These are phyloP conservation scores for Eupristina koningsbergeri DNA, from an alignment of 1,140 invertebrate species.

Conservation along the genomic window DNA sequence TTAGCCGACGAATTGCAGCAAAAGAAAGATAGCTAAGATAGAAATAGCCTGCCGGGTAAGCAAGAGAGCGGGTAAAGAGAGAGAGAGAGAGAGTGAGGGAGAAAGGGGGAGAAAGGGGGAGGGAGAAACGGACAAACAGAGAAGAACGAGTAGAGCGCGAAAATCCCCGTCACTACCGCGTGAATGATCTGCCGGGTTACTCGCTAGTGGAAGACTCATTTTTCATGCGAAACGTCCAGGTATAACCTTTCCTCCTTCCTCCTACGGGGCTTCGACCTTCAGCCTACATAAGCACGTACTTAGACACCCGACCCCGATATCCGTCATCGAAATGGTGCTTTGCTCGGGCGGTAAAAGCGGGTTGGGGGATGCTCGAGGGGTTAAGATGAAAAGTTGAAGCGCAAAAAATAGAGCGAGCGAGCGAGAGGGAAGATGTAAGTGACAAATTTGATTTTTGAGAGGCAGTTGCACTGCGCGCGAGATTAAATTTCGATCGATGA, in stretches of 20 bases:
- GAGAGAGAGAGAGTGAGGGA: not conserved
- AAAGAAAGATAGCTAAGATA: conserved; percentile 38
- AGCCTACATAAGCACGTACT: conserved; percentile 60
- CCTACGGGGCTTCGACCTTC: conserved; percentile 55
- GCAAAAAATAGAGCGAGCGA: not conserved
- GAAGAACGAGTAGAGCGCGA: conserved; percentile 25
- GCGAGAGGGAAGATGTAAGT: not conserved
- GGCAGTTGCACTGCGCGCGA: not conserved
- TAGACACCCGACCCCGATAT: conserved; percentile 52
- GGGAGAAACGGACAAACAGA: not conserved
- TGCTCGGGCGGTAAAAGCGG: not conserved
- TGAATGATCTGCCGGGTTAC: conserved; percentile 52
- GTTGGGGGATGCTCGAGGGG: conserved; percentile 34
- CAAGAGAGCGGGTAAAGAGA: not conserved
- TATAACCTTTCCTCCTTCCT: not conserved
- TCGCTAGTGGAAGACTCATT: conserved; percentile 57
- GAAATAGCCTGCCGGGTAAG: too few relatives aligned
- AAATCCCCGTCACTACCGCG: conserved; percentile 36
- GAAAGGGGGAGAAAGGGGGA: not conserved
- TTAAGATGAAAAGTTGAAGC: conserved; percentile 44
- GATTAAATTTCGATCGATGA: conserved; percentile 46
- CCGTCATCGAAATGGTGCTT: conserved; percentile 57
- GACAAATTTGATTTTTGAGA: conserved; percentile 45
- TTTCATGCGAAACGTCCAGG: conserved; percentile 54
- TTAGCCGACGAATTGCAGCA: conserved; percentile 42